Evolutionary conservation across 2,888 invertebrate species (phyloP).

Genomic region (Cremastobaeus sp.): DNA sequence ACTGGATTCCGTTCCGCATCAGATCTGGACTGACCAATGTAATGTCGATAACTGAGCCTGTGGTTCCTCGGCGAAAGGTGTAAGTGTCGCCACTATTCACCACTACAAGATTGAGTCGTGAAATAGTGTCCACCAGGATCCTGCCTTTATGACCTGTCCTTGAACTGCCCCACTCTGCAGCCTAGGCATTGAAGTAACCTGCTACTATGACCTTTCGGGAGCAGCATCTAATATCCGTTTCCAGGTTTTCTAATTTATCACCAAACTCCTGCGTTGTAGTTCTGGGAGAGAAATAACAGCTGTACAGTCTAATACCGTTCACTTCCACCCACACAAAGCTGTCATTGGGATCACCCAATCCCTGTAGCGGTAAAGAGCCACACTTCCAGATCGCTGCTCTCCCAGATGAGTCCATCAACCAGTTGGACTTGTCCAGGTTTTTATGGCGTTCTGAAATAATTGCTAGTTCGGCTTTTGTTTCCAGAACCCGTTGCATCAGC

Average conservation of each 20-base stretch:
- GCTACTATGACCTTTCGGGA: background rate
- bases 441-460: slow-evolving; percentile 50
- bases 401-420: background rate
- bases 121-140: too few relatives aligned
- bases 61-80: background rate
- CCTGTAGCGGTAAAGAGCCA: background rate
- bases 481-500: slow-evolving; percentile 45
- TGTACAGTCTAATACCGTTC: slow-evolving; percentile 1
- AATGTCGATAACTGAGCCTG: slow-evolving; percentile 7
- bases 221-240: background rate
- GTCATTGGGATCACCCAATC: background rate
- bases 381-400: background rate
- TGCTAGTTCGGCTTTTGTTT: slow-evolving; percentile 33
- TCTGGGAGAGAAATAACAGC: background rate
- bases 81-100: background rate
- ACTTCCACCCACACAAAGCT: background rate
- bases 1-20: background rate
- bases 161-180: too few relatives aligned
- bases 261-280: background rate
- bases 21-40: slow-evolving; percentile 2
- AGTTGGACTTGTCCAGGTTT: slow-evolving; percentile 12
- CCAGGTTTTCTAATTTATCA: background rate
- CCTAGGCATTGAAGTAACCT: too few relatives aligned
- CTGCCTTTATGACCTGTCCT: too few relatives aligned
- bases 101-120: too few relatives aligned